phyloP scores from a whole-genome alignment of 2,888 invertebrate genomes.

The Stenchaetothrips biformis region DNA sequence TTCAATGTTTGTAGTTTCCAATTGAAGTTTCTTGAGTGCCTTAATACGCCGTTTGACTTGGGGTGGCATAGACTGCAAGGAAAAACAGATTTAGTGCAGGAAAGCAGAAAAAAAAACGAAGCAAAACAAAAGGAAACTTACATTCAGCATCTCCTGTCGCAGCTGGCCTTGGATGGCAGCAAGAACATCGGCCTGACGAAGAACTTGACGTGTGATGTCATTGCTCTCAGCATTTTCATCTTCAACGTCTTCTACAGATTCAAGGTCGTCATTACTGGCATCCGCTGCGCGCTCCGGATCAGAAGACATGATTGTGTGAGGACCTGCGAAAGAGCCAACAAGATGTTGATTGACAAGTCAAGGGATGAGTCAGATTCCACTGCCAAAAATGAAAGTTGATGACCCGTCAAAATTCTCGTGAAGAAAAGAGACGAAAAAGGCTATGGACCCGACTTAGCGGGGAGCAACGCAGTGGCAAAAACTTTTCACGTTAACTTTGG shows the following conservation, averaged over 20 bases:
- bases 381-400: not conserved
- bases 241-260: constrained; percentile 57
- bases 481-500: not conserved
- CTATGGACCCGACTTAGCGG: not conserved
- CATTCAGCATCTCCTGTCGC: constrained; percentile 56
- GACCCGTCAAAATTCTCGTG: not conserved
- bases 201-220: constrained; percentile 49
- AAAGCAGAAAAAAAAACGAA: not conserved
- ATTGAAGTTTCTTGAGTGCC: constrained; percentile 79
- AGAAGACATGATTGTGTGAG: constrained; percentile 54
- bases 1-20: constrained; percentile 79
- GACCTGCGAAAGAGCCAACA: not conserved
- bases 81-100: constrained; percentile 33
- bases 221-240: constrained; percentile 47
- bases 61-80: constrained; percentile 56
- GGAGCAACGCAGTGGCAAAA: not conserved
- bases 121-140: constrained; percentile 36
- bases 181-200: constrained; percentile 54
- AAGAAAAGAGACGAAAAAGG: not conserved
- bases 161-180: constrained; percentile 56
- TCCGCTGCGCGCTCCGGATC: constrained; percentile 61
- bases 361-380: not conserved
- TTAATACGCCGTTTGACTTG: constrained; percentile 75
- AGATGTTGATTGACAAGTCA: not conserved
- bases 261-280: constrained; percentile 60